Evolutionary conservation across 2,888 invertebrate species (phyloP).

Genomic region (Aphidius colemani): DNA sequence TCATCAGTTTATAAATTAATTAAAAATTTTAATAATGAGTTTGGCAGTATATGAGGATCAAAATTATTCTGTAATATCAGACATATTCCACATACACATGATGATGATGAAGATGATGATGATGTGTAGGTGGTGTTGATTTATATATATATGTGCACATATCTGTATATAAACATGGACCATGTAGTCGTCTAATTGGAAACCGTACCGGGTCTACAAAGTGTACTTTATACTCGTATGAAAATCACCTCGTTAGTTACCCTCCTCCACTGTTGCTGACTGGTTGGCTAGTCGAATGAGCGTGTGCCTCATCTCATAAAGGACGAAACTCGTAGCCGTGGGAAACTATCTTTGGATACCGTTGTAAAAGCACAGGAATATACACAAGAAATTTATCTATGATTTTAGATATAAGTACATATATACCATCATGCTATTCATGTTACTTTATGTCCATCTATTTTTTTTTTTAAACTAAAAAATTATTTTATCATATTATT

Average conservation of each 20-base stretch:
- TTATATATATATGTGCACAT: too few relatives aligned
- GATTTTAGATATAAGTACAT: not conserved
- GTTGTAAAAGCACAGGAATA: not conserved
- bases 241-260: slow-evolving; percentile 24
- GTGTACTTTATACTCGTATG: slow-evolving; percentile 15
- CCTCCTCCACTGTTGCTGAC: slow-evolving; percentile 15
- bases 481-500: too few relatives aligned
- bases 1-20: too few relatives aligned
- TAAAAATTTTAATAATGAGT: too few relatives aligned
- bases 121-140: too few relatives aligned
- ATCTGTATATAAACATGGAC: slow-evolving; percentile 8
- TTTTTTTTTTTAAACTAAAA: too few relatives aligned
- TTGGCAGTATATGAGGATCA: too few relatives aligned
- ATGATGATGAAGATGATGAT: too few relatives aligned
- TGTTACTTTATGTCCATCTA: too few relatives aligned
- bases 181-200: slow-evolving; percentile 24
- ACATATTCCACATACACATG: too few relatives aligned
- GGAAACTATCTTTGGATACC: slow-evolving; percentile 22
- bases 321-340: slow-evolving; percentile 24
- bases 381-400: too few relatives aligned
- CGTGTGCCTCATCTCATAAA: slow-evolving; percentile 6
- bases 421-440: slow-evolving; percentile 3
- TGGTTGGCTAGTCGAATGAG: slow-evolving; percentile 1
- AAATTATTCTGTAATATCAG: too few relatives aligned
- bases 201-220: slow-evolving; percentile 13